A percentile compares a stretch with the other conserved stretches of the same genome.
These are phyloP conservation scores for Garrulus glandarius DNA, from an alignment of 2,797 vertebrate genomes.

Conservation along the genomic window DNA sequence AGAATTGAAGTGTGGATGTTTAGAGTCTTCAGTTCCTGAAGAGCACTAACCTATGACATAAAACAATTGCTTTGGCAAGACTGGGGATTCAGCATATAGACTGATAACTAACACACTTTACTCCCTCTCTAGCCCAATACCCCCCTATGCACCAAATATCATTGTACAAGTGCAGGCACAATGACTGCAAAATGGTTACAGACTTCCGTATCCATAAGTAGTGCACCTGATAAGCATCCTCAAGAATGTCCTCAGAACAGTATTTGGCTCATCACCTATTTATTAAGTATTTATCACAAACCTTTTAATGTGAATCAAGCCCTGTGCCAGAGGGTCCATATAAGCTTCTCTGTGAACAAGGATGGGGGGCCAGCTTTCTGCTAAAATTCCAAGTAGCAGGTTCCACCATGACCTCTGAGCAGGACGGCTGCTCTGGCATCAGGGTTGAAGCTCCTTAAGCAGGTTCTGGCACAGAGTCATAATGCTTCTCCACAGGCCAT, in stretches of 20 bases:
- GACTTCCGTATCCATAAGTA: not conserved
- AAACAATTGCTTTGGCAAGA: not conserved
- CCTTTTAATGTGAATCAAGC: not conserved
- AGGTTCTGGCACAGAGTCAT: not conserved
- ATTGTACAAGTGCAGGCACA: not conserved
- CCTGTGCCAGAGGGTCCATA: not conserved
- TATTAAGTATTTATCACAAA: not conserved
- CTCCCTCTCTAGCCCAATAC: not conserved
- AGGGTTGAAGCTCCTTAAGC: not conserved
- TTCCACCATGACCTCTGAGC: not conserved
- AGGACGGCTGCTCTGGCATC: rapidly evolving
- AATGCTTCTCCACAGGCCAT: not conserved
- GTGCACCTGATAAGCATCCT: not conserved
- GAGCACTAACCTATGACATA: not conserved
- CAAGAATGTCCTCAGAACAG: not conserved
- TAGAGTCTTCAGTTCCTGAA: not conserved
- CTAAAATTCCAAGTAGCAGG: not conserved
- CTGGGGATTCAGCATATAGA: rapidly evolving
- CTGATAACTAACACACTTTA: not conserved
- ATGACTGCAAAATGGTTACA: not conserved
- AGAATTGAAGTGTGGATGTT: not conserved
- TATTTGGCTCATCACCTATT: not conserved
- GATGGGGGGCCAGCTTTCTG: not conserved
- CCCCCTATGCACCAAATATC: not conserved
- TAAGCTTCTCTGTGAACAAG: not conserved